Percentiles rank a stretch among this genome's conserved stretches.
Evolutionary conservation across 2,888 invertebrate genomes (phyloP).

Genomic region (Melinaea marsaeus): DNA sequence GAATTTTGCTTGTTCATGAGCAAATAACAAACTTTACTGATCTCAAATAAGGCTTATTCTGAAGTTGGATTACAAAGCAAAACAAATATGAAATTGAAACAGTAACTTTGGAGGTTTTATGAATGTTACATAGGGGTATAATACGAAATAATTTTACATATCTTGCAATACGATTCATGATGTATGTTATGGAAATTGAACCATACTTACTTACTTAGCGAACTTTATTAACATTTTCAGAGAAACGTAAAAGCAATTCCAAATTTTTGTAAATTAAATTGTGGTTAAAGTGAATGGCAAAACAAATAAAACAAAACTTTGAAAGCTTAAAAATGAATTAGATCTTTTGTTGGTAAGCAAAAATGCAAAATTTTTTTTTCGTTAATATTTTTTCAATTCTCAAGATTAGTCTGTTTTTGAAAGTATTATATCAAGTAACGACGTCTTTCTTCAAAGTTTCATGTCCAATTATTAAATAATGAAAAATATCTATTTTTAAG

Average conservation of each 20-base stretch:
- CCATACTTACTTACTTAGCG: not conserved
- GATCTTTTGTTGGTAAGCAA: too few relatives aligned
- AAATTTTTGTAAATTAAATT: not conserved
- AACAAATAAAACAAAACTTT: too few relatives aligned
- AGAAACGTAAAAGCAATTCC: conserved; percentile 10
- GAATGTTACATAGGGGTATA: conserved; percentile 13
- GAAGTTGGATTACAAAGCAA: not conserved
- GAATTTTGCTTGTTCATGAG: not conserved
- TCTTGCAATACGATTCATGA: not conserved
- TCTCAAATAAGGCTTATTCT: conserved; percentile 4
- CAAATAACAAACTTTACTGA: not conserved
- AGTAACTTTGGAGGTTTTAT: conserved; percentile 16
- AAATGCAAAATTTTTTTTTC: too few relatives aligned
- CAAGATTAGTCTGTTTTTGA: too few relatives aligned
- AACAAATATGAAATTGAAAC: conserved; percentile 24
- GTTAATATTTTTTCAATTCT: too few relatives aligned
- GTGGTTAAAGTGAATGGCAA: too few relatives aligned
- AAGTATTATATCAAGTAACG: too few relatives aligned
- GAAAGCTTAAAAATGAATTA: too few relatives aligned
- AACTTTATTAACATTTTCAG: not conserved
- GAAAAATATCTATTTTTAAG: too few relatives aligned
- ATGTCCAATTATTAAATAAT: too few relatives aligned
- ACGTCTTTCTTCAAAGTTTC: too few relatives aligned
- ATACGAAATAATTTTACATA: conserved; percentile 1
- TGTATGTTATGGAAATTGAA: not conserved